Evolutionary conservation across 2,113 vertebrate species (phyloP).

Genomic region (Alectura lathami): DNA sequence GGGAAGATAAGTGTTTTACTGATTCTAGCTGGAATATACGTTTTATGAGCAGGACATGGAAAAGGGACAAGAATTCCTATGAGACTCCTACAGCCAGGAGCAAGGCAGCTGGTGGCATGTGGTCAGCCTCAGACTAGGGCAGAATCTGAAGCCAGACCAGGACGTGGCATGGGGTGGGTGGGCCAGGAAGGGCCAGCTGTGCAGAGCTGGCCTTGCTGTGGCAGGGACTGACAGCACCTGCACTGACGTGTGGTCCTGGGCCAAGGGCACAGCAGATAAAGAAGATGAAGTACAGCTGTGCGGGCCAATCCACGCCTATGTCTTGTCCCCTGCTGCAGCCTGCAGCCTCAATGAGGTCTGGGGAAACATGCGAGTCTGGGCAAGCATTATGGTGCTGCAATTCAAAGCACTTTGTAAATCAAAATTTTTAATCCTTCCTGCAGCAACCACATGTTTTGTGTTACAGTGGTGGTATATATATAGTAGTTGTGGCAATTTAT

Average conservation of each 20-base stretch:
- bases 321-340: background rate
- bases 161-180: background rate
- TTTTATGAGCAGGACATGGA: background rate
- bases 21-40: background rate
- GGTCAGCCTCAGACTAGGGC: background rate
- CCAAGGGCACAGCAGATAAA: background rate
- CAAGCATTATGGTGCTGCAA: background rate
- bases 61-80: background rate
- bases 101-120: background rate
- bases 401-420: background rate
- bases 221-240: accelerated
- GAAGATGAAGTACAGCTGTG: background rate
- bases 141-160: accelerated
- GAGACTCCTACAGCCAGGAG: background rate
- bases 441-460: accelerated
- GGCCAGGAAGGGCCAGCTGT: background rate
- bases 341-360: background rate
- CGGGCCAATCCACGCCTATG: background rate
- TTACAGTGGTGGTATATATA: background rate
- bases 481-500: background rate
- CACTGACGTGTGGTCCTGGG: background rate
- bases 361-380: accelerated
- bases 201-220: accelerated
- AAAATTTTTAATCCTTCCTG: background rate
- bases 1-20: background rate